A percentile compares a stretch with the other conserved stretches of the same genome.
Evolutionary conservation across 1,140 invertebrate species (phyloP).

Genomic region (Monochamus saltuarius): DNA sequence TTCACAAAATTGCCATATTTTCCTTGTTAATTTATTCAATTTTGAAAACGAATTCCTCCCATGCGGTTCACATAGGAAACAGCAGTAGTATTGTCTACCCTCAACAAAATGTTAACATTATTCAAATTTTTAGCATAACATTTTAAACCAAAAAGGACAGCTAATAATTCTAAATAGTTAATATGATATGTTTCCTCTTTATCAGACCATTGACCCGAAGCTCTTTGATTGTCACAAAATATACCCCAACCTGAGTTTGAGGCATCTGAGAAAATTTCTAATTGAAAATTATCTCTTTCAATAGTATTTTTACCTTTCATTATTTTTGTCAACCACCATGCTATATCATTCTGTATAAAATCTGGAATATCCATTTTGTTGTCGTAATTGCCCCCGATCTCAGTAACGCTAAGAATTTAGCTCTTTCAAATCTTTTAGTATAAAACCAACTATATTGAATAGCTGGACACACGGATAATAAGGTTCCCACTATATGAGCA

Average conservation of each 20-base stretch:
- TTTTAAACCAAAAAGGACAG: slow-evolving; percentile 19
- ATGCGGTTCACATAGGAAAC: slow-evolving; percentile 4
- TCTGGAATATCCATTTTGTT: slow-evolving; percentile 5
- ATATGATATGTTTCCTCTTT: slow-evolving; percentile 12
- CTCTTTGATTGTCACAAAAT: slow-evolving; percentile 10
- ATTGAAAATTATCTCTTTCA: background rate
- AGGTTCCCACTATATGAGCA: slow-evolving; percentile 22
- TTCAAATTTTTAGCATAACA: slow-evolving; percentile 6
- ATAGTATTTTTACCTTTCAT: background rate
- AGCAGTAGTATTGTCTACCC: slow-evolving; percentile 1
- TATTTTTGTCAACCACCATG: slow-evolving; percentile 19
- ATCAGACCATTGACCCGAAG: slow-evolving; percentile 12
- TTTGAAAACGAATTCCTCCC: background rate
- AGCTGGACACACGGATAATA: slow-evolving; percentile 25
- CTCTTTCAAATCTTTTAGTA: slow-evolving; percentile 34
- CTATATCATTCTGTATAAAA: slow-evolving; percentile 12
- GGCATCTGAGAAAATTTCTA: slow-evolving; percentile 18
- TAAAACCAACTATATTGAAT: slow-evolving; percentile 29
- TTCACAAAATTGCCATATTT: slow-evolving; percentile 11
- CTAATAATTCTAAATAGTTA: slow-evolving; percentile 24
- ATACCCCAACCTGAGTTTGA: slow-evolving; percentile 16
- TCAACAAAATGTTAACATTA: too few species aligned
- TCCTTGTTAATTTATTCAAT: background rate
- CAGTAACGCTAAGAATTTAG: slow-evolving; percentile 22
- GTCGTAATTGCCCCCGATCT: slow-evolving; percentile 8